Evolutionary conservation across 1,140 invertebrate species (phyloP).

Genomic region (Periplaneta americana): DNA sequence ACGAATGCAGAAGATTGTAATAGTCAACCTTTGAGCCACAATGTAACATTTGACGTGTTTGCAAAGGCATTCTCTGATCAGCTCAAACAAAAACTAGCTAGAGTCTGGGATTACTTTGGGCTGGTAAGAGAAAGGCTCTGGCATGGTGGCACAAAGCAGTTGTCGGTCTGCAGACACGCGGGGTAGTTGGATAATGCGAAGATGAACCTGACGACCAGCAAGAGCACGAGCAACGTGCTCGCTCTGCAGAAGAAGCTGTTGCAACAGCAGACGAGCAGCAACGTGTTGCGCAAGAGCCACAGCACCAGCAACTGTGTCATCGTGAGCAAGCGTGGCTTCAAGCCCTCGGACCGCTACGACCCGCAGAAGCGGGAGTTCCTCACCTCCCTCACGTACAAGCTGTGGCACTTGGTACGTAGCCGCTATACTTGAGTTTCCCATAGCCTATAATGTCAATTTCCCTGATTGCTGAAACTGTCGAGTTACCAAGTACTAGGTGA

Average conservation of each 20-base stretch:
- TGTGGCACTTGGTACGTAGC: conserved; percentile 71
- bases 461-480: no score
- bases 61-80: no score
- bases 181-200: background rate
- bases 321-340: conserved; percentile 60
- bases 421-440: no score
- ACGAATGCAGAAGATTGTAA: no score
- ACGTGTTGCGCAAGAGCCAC: background rate
- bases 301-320: conserved; percentile 37
- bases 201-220: conserved; percentile 14
- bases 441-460: no score
- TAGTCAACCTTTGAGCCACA: background rate
- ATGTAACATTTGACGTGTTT: background rate
- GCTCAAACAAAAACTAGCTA: no score
- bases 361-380: conserved; percentile 73
- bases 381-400: conserved; percentile 66
- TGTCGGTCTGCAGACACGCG: background rate
- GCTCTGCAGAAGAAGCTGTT: background rate
- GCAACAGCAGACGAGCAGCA: background rate
- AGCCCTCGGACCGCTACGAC: conserved; percentile 77
- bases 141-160: background rate
- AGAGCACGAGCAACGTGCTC: conserved; percentile 6
- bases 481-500: no score
- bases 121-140: background rate
- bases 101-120: no score